phyloP scores from a whole-genome alignment of 2,888 invertebrate genomes.

The Lysandra coridon region DNA sequence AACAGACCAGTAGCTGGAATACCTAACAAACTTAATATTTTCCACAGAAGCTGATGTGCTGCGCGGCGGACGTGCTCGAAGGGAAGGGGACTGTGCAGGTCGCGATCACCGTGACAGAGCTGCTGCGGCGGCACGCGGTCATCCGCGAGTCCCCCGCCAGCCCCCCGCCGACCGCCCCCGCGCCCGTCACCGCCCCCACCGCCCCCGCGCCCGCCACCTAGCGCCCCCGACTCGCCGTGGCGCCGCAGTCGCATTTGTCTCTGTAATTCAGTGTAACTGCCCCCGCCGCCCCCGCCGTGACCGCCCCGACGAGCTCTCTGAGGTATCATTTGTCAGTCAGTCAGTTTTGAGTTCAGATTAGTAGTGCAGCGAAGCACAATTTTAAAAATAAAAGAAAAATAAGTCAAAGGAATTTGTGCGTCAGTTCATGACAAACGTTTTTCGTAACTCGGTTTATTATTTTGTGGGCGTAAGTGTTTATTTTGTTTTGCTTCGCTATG shows the following conservation, averaged over 20 bases:
- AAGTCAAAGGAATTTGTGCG: too few relatives aligned
- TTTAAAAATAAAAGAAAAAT: too few relatives aligned
- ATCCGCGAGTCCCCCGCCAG: constrained; percentile 46
- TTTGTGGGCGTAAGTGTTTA: too few relatives aligned
- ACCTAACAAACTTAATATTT: neutral
- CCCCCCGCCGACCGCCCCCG: constrained; percentile 39
- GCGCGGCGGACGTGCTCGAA: constrained; percentile 94
- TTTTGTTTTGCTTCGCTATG: neutral
- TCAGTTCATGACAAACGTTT: too few relatives aligned
- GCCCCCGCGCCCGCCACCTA: constrained; percentile 60
- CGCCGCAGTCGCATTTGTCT: constrained; percentile 3
- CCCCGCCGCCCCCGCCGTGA: constrained; percentile 50
- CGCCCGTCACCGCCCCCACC: constrained; percentile 37
- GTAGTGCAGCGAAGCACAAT: neutral
- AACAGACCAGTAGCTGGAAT: constrained; percentile 9
- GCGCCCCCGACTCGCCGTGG: constrained; percentile 47
- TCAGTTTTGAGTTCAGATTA: too few relatives aligned
- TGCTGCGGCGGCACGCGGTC: constrained; percentile 82
- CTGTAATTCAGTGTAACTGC: constrained; percentile 25
- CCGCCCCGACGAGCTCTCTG: constrained; percentile 45
- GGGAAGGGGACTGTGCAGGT: constrained; percentile 93
- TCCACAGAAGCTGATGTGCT: constrained; percentile 92
- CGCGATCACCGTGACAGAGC: constrained; percentile 92
- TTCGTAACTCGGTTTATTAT: too few relatives aligned
- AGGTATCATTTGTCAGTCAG: too few relatives aligned